A percentile compares a stretch with the other conserved stretches of the same genome.
Conservation (phyloP, 2,797 vertebrate genomes). For the Varecia variegata region DNA sequence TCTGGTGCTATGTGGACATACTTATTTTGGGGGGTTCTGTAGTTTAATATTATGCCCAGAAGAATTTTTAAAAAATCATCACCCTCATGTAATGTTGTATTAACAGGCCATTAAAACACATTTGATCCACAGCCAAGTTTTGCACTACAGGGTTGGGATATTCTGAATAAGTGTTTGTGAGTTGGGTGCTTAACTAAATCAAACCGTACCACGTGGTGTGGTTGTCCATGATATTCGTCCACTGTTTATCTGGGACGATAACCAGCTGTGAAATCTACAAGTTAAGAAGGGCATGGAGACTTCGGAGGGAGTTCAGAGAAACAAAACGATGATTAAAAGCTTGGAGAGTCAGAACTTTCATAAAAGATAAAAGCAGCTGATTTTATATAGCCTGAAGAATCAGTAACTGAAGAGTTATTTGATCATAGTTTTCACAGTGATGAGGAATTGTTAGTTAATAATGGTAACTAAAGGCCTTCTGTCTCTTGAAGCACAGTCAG, state of each 20-base stretch:
- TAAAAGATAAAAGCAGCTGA: conserved; percentile 44
- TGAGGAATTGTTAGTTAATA: neutral
- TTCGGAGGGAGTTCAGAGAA: conserved; percentile 56
- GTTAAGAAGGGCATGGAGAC: neutral
- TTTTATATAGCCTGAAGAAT: neutral
- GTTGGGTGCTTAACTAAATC: neutral
- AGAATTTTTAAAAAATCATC: conserved; percentile 35
- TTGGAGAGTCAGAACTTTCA: conserved; percentile 47
- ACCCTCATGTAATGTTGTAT: conserved; percentile 52
- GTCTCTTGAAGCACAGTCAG: neutral
- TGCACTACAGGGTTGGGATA: neutral
- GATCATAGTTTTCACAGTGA: neutral
- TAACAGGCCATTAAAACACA: conserved; percentile 66
- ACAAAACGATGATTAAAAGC: conserved; percentile 29
- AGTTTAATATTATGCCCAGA: neutral
- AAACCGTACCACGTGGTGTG: neutral
- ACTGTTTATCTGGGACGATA: neutral
- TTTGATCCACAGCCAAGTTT: conserved; percentile 64
- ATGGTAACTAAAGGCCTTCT: neutral
- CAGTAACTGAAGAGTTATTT: conserved; percentile 26
- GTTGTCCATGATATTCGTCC: neutral
- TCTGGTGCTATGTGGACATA: neutral
- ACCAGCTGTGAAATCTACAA: neutral
- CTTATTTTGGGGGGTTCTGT: conserved; percentile 39
- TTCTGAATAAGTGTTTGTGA: conserved; percentile 58